phyloP scores from a whole-genome alignment of 1,140 invertebrate genomes.

The Neomicropteryx cornuta region DNA sequence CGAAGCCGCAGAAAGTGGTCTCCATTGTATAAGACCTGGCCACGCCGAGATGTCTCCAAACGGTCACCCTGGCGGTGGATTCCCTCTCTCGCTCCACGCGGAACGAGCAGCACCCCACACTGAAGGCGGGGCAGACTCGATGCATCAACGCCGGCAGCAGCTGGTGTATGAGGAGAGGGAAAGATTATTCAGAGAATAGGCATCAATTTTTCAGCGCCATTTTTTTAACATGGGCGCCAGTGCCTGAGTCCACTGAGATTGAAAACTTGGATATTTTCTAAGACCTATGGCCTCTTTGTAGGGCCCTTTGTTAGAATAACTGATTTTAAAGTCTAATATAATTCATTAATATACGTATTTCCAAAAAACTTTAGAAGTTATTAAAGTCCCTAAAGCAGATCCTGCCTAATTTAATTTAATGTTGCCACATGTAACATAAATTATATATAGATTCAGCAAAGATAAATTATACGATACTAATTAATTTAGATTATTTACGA shows the following conservation, averaged over 20 bases:
- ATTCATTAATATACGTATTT: too few relatives aligned
- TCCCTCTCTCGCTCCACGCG: constrained; percentile 68
- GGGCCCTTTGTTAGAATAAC: too few relatives aligned
- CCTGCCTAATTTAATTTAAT: too few relatives aligned
- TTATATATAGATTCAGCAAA: too few relatives aligned
- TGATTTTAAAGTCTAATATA: too few relatives aligned
- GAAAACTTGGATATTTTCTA: background rate
- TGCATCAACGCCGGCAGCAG: constrained; percentile 60
- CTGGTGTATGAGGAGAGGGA: constrained; percentile 24
- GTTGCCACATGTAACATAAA: too few relatives aligned
- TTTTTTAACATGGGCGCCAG: background rate
- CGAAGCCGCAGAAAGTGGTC: constrained; percentile 77
- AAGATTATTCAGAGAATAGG: constrained; percentile 1
- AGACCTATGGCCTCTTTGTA: too few relatives aligned
- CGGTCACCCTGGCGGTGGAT: constrained; percentile 71
- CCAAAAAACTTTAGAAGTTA: too few relatives aligned
- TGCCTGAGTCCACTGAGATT: background rate
- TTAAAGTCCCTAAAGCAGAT: too few relatives aligned
- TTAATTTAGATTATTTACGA: too few relatives aligned
- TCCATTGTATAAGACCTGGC: constrained; percentile 74
- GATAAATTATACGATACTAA: too few relatives aligned
- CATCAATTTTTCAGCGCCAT: background rate
- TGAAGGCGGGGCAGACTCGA: constrained; percentile 57
- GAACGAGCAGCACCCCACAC: constrained; percentile 64
- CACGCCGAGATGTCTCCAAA: constrained; percentile 76